Conservation (phyloP, 2,113 vertebrate species). For the Buteo buteo region DNA sequence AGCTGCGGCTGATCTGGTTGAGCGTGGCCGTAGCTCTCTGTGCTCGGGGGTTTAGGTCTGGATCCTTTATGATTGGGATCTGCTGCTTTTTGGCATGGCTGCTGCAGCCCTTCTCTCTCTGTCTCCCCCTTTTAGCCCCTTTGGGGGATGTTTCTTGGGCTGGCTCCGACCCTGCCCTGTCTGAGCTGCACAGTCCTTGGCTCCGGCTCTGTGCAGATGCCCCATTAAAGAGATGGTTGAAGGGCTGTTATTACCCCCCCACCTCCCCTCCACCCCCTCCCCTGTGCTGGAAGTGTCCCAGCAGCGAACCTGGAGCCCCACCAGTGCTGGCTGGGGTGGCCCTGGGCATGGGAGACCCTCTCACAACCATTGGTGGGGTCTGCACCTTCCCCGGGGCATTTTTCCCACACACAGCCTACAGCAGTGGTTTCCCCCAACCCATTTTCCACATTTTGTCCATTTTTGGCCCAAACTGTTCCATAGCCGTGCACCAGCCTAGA, state of each 20-base stretch:
- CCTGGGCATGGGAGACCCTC: background rate
- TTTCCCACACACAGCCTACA: background rate
- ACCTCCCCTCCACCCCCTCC: too few species aligned
- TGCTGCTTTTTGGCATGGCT: background rate
- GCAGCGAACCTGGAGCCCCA: background rate
- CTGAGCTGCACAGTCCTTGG: background rate
- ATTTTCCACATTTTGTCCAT: background rate
- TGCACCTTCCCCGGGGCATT: background rate
- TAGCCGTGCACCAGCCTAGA: fast-evolving
- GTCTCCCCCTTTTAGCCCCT: fast-evolving
- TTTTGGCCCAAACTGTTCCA: background rate
- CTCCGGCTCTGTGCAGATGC: background rate
- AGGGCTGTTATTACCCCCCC: background rate
- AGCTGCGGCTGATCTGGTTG: fast-evolving
- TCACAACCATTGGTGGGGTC: background rate
- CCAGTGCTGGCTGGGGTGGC: too few species aligned
- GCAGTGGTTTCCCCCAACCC: background rate
- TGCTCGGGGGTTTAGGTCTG: background rate
- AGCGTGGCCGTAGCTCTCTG: fast-evolving
- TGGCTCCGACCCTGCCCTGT: fast-evolving
- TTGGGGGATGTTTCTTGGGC: background rate
- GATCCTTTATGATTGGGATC: background rate
- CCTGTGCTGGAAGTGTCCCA: background rate
- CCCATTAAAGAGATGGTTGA: too few species aligned
- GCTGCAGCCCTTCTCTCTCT: too few species aligned